Percentiles rank a stretch among this genome's conserved stretches.
Evolutionary conservation across 2,888 invertebrate genomes (phyloP).

Genomic region (Nasonovia ribisnigri): DNA sequence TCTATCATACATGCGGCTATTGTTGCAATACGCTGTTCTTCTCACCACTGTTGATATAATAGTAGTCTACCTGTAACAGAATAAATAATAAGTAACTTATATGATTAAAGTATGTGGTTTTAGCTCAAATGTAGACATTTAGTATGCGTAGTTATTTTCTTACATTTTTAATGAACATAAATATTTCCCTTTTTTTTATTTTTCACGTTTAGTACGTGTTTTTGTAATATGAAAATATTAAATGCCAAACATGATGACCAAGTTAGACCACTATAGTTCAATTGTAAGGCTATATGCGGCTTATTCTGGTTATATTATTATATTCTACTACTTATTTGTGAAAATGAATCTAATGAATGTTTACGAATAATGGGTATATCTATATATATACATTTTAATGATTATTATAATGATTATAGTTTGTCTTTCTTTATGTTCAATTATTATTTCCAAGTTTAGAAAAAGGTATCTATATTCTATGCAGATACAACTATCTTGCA

Average conservation of each 20-base stretch:
- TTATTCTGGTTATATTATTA: background rate
- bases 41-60: background rate
- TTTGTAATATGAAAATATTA: background rate
- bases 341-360: background rate
- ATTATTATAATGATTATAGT: too few species aligned
- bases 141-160: background rate
- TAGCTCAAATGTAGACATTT: background rate
- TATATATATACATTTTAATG: too few species aligned
- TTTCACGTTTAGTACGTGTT: background rate
- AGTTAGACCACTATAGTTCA: background rate
- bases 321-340: background rate
- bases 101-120: background rate
- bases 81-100: background rate
- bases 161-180: background rate
- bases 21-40: background rate
- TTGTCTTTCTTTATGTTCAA: too few species aligned
- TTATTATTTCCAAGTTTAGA: too few species aligned
- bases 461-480: too few species aligned
- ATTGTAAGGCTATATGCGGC: background rate
- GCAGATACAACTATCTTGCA: too few species aligned
- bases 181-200: background rate
- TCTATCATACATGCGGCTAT: background rate
- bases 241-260: background rate
- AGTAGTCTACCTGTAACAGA: background rate
- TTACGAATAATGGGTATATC: background rate